A percentile compares a stretch with the other conserved stretches of the same genome.
phyloP scores from a whole-genome alignment of 2,797 vertebrate genomes.

The Paedocypris micromegethes region DNA sequence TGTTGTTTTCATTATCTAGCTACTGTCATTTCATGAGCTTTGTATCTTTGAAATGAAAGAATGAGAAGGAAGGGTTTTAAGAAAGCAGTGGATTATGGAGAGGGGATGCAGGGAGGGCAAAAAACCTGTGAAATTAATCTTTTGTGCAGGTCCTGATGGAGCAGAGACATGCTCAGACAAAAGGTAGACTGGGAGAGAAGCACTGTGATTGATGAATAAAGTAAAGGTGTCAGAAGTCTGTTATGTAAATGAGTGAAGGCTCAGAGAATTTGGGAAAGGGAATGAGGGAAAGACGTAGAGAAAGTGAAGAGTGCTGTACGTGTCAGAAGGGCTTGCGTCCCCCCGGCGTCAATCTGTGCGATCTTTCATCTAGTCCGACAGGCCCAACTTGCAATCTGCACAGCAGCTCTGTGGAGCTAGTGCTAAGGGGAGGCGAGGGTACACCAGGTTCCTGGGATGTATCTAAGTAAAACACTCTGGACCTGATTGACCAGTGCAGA shows the following conservation, averaged over 20 bases:
- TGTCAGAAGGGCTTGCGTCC: conserved; percentile 87
- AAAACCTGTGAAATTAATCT: conserved; percentile 99
- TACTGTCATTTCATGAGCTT: conserved; percentile 96
- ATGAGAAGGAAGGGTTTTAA: conserved; percentile 68
- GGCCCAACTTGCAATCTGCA: conserved; percentile 80
- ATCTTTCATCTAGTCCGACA: conserved; percentile 97
- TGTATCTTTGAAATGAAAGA: conserved; percentile 93
- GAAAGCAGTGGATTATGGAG: conserved; percentile 57
- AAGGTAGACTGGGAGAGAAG: conserved; percentile 95
- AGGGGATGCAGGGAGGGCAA: conserved; percentile 50
- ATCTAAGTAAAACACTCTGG: conserved; percentile 22
- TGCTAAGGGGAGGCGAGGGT: conserved; percentile 26
- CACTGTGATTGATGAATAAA: conserved; percentile 99
- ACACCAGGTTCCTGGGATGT: not conserved
- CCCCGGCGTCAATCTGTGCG: conserved; percentile 84
- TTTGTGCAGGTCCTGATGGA: conserved; percentile 98
- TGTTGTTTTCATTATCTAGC: conserved; percentile 99
- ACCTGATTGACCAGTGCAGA: conserved; percentile 45
- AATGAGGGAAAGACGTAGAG: conserved; percentile 37
- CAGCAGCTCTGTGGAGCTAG: conserved; percentile 22
- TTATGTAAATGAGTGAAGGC: conserved; percentile 99
- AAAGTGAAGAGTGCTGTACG: conserved; percentile 49
- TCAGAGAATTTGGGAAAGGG: conserved; percentile 83
- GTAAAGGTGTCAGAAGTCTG: conserved; percentile 99
- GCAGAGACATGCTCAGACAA: conserved; percentile 99